Evolutionary conservation across 2,113 vertebrate species (phyloP).

Genomic region (Hippocampus comes): DNA sequence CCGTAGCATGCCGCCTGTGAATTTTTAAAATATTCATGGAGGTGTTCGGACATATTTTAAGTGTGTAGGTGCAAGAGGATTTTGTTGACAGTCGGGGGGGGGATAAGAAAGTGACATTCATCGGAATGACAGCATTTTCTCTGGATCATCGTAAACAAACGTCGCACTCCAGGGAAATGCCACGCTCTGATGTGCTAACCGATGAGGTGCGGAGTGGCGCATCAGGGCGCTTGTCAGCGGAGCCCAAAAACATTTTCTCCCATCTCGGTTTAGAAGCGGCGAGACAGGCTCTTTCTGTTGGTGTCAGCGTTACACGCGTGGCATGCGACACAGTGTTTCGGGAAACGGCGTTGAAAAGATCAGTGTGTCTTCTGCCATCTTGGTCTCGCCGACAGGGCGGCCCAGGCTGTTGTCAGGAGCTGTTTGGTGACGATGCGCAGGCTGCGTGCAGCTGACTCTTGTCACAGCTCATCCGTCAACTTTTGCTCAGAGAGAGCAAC

Average conservation of each 20-base stretch:
- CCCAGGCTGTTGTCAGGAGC: constrained; percentile 66
- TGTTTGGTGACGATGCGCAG: constrained; percentile 65
- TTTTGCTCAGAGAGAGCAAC: constrained; percentile 32
- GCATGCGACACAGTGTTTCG: constrained; percentile 53
- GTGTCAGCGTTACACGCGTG: constrained; percentile 63
- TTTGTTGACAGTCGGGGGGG: constrained; percentile 54
- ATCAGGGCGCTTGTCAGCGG: constrained; percentile 9
- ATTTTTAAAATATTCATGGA: constrained; percentile 71
- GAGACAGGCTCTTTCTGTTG: constrained; percentile 69
- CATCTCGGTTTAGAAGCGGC: constrained; percentile 53
- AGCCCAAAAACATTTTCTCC: constrained; percentile 48
- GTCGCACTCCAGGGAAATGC: constrained; percentile 57
- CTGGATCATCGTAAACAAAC: constrained; percentile 59
- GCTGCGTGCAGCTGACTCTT: constrained; percentile 49
- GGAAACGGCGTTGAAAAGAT: constrained; percentile 70
- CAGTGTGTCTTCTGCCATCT: constrained; percentile 66
- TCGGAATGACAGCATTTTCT: constrained; percentile 38
- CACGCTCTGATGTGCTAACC: constrained; percentile 31
- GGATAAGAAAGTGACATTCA: constrained; percentile 29
- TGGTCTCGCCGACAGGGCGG: constrained; percentile 45
- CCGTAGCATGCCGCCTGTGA: constrained; percentile 61
- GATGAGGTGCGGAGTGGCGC: constrained; percentile 35
- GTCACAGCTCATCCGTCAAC: constrained; percentile 59
- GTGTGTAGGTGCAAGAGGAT: constrained; percentile 64
- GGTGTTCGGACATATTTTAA: constrained; percentile 59